Evolutionary conservation across 2,888 invertebrate genomes (phyloP).

Genomic region (Lepetodrilus schrolli): DNA sequence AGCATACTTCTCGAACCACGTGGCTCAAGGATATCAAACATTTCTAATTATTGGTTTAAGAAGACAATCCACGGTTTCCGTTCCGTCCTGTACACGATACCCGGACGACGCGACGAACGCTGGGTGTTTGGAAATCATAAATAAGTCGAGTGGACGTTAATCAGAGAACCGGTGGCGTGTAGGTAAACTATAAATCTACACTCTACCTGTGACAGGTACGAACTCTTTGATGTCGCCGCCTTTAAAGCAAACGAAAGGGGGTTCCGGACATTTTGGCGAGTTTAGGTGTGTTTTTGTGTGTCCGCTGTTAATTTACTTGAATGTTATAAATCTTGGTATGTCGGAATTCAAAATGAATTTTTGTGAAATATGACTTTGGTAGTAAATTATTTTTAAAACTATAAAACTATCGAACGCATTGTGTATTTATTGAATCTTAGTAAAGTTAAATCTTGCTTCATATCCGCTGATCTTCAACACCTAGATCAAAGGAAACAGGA

Average conservation of each 20-base stretch:
- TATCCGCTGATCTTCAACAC: too few relatives aligned
- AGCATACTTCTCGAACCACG: too few relatives aligned
- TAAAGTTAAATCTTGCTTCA: too few relatives aligned
- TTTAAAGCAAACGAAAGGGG: constrained; percentile 12
- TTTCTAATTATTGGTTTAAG: neutral
- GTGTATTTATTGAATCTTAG: too few relatives aligned
- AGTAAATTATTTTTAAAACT: too few relatives aligned
- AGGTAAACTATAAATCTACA: constrained; percentile 5
- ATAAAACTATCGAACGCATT: too few relatives aligned
- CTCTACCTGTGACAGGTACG: neutral
- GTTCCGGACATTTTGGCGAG: neutral
- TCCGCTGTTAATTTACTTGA: neutral
- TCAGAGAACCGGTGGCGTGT: constrained; percentile 1
- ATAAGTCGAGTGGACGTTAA: neutral
- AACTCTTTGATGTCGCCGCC: neutral
- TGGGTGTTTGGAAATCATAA: constrained; percentile 18
- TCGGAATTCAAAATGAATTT: too few relatives aligned
- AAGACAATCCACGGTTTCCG: constrained; percentile 2
- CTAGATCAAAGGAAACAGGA: too few relatives aligned
- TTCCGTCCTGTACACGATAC: neutral
- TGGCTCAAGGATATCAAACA: too few relatives aligned
- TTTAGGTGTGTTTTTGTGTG: neutral
- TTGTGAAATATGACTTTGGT: too few relatives aligned
- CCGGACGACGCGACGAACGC: neutral
- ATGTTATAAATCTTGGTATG: neutral